These are phyloP conservation scores for Wasmannia auropunctata DNA, from an alignment of 1,140 invertebrate genomes.

Conservation along the genomic window DNA sequence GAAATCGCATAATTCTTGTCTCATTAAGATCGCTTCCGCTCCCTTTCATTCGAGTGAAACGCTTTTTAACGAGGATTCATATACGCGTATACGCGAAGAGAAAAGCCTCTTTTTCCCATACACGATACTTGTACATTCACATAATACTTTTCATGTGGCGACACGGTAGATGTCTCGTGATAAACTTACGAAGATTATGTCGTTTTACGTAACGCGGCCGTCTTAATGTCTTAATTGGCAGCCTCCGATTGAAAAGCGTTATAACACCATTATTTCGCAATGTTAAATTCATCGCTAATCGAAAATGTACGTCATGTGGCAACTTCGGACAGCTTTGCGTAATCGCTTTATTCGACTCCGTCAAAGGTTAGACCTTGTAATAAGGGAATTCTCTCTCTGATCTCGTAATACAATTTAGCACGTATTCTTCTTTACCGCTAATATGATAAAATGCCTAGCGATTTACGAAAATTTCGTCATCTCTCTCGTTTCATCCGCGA, in stretches of 20 bases:
- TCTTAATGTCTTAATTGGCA: conserved; percentile 55
- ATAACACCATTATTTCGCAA: conserved; percentile 25
- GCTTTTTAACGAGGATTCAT: conserved; percentile 68
- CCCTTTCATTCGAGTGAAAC: conserved; percentile 65
- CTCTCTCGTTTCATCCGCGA: neutral
- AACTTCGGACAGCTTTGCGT: neutral
- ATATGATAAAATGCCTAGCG: neutral
- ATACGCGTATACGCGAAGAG: conserved; percentile 25
- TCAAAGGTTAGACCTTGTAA: neutral
- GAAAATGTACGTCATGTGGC: conserved; percentile 4
- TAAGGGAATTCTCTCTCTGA: neutral
- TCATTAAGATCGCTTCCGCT: conserved; percentile 65
- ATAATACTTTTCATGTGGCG: conserved; percentile 62
- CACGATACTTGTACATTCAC: conserved; percentile 35
- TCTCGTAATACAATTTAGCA: neutral
- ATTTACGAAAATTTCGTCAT: conserved; percentile 4
- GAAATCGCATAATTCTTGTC: conserved; percentile 38
- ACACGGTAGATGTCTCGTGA: conserved; percentile 63
- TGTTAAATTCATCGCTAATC: conserved; percentile 27
- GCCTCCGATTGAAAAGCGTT: conserved; percentile 20
- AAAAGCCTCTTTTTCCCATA: conserved; percentile 67
- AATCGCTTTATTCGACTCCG: conserved; percentile 20
- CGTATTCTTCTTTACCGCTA: neutral
- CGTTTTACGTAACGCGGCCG: conserved; percentile 48
- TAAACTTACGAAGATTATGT: conserved; percentile 45